Conservation (phyloP, 2,113 vertebrate genomes). For the Catharus fuscescens region DNA sequence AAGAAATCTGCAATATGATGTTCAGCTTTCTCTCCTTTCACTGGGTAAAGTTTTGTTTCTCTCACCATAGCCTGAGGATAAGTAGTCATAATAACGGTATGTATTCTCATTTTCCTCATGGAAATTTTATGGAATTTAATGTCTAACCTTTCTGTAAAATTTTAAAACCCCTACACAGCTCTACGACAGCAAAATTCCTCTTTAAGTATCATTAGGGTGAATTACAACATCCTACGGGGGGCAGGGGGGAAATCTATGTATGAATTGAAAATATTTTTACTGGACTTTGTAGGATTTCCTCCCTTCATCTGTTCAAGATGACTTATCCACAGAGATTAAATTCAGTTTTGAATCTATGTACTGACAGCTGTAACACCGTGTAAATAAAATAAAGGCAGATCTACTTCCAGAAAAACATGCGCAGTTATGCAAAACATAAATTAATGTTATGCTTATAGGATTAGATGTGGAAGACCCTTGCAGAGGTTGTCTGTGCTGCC, state of each 20-base stretch:
- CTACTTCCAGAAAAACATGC: not conserved
- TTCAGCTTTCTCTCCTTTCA: not conserved
- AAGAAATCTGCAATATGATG: not conserved
- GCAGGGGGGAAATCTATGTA: not conserved
- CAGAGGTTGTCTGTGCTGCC: not conserved
- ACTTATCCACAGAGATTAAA: not conserved
- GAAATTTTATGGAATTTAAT: not conserved
- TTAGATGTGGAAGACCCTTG: not conserved
- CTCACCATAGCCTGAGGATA: not conserved
- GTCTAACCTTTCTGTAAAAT: not conserved
- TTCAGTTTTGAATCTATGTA: not conserved
- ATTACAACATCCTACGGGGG: rapidly evolving
- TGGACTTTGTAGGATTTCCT: not conserved
- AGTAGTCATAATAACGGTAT: not conserved
- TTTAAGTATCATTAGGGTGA: not conserved
- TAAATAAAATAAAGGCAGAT: not conserved
- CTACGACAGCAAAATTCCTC: not conserved
- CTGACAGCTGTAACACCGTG: not conserved
- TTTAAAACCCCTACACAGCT: not conserved
- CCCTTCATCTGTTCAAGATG: not conserved
- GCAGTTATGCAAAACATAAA: not conserved
- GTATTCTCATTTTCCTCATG: not conserved
- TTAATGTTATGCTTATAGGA: not conserved
- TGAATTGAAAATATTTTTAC: not conserved
- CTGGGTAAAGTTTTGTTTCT: not conserved